These are phyloP conservation scores for Madoqua kirkii DNA, from an alignment of 2,113 vertebrate species.

Conservation along the genomic window DNA sequence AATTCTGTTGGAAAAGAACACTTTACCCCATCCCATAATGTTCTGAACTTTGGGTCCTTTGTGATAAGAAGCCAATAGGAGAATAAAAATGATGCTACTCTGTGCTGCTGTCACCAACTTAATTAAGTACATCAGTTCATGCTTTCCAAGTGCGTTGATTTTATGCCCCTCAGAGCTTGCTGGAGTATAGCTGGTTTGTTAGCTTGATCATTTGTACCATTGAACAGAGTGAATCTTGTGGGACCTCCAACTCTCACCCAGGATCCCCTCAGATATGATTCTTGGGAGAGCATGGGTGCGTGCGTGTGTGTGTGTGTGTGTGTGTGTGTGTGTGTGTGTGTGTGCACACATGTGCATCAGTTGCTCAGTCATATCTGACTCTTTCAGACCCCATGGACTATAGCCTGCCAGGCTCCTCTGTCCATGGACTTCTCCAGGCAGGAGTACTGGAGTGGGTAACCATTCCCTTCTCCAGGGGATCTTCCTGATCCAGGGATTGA, in stretches of 20 bases:
- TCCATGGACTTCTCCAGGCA: neutral
- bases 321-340: too few relatives aligned
- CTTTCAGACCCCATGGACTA: neutral
- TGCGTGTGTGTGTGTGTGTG: neutral
- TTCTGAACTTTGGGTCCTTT: neutral
- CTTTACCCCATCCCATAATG: too few relatives aligned
- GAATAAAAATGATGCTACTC: neutral
- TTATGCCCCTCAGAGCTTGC: neutral
- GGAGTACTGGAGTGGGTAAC: neutral
- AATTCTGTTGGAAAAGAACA: neutral
- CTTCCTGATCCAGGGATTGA: neutral
- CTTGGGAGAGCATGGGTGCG: neutral
- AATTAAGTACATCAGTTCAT: neutral
- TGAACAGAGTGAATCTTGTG: neutral
- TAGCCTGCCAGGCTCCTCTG: neutral
- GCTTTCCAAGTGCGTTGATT: neutral
- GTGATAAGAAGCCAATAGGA: neutral
- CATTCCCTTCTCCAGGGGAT: neutral
- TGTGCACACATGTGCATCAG: fast-evolving
- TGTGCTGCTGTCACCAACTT: neutral
- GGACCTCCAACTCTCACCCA: too few relatives aligned
- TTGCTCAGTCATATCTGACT: neutral
- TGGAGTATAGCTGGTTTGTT: neutral
- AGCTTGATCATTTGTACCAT: neutral
- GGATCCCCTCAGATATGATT: neutral